A percentile compares a stretch with the other conserved stretches of the same genome.
These are phyloP conservation scores for Zhuqinia jingwanae DNA, from an alignment of 2,888 invertebrate species.

Conservation along the genomic window DNA sequence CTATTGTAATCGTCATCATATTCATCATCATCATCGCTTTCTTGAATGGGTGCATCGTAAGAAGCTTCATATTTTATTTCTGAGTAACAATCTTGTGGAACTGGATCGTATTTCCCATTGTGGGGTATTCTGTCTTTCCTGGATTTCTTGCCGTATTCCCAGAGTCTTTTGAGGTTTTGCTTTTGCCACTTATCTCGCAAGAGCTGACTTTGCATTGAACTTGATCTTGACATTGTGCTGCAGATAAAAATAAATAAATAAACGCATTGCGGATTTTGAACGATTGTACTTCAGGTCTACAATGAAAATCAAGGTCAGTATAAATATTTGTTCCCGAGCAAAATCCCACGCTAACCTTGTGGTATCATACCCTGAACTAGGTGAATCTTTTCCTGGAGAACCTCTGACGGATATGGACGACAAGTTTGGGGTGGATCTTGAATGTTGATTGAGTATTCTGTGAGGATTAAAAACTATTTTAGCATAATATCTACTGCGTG, in stretches of 20 bases:
- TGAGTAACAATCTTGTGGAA: constrained; percentile 76
- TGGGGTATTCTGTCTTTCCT: constrained; percentile 44
- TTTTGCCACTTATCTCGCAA: constrained; percentile 71
- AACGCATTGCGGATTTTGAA: not conserved
- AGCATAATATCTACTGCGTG: too few relatives aligned
- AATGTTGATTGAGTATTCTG: not conserved
- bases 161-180: constrained; percentile 74
- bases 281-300: too few relatives aligned
- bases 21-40: constrained; percentile 47
- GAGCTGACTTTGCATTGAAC: constrained; percentile 71
- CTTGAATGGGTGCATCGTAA: constrained; percentile 17
- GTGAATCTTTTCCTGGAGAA: constrained; percentile 29
- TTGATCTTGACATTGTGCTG: constrained; percentile 58
- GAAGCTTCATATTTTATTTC: constrained; percentile 71
- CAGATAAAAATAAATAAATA: not conserved
- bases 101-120: constrained; percentile 53
- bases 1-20: constrained; percentile 59
- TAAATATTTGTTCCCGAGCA: not conserved
- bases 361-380: constrained; percentile 72
- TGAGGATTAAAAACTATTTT: not conserved
- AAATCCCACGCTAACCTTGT: constrained; percentile 44
- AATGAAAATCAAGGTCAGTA: not conserved
- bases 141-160: constrained; percentile 68
- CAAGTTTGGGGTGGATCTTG: constrained; percentile 20
- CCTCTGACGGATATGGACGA: not conserved